Percentiles rank a stretch among this genome's conserved stretches.
Evolutionary conservation across 2,113 vertebrate species (phyloP).

Genomic region (Furnarius figulus): DNA sequence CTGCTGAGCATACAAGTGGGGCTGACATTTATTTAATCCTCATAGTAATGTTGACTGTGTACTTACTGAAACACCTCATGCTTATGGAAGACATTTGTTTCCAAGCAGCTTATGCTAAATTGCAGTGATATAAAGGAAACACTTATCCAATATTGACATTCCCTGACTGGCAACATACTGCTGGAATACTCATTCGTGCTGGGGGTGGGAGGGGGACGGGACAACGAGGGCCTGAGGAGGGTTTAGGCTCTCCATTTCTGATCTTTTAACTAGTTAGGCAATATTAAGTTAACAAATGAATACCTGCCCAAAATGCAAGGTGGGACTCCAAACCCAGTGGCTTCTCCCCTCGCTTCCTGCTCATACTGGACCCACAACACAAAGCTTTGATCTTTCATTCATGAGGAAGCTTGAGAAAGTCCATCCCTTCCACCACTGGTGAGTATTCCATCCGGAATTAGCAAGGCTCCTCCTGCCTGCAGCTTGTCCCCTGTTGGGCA

Average conservation of each 20-base stretch:
- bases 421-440: not conserved
- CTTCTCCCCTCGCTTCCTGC: not conserved
- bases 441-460: not conserved
- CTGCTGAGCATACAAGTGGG: slow-evolving; percentile 33
- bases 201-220: not conserved
- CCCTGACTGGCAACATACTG: slow-evolving; percentile 71
- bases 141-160: slow-evolving; percentile 80
- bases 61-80: slow-evolving; percentile 71
- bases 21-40: slow-evolving; percentile 78
- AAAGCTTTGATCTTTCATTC: not conserved
- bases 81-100: slow-evolving; percentile 77
- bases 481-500: not conserved
- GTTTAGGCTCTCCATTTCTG: not conserved
- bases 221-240: not conserved
- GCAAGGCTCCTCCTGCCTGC: not conserved
- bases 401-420: not conserved
- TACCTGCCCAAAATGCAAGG: not conserved
- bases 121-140: slow-evolving; percentile 77
- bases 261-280: not conserved
- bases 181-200: slow-evolving; percentile 58
- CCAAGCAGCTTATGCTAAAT: slow-evolving; percentile 79
- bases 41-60: slow-evolving; percentile 68
- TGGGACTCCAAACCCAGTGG: not conserved
- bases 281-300: not conserved
- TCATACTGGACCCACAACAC: no score